These are phyloP conservation scores for Hyposoter didymator DNA, from an alignment of 2,888 invertebrate genomes.

Conservation along the genomic window DNA sequence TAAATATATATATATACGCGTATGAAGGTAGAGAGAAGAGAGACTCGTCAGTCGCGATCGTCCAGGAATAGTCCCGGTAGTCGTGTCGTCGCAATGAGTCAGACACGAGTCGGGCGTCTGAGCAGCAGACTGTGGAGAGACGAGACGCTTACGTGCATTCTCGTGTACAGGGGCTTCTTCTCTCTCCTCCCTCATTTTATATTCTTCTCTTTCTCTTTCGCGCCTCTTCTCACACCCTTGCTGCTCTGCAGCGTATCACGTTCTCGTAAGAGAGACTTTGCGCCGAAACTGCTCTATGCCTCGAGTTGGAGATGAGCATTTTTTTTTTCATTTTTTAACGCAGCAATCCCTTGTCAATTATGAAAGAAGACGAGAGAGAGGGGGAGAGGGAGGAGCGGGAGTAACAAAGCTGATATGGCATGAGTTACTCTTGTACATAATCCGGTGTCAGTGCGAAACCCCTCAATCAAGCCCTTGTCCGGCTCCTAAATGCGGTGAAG, in stretches of 20 bases:
- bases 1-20: not conserved
- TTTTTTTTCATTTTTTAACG: not conserved
- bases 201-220: conserved; percentile 11
- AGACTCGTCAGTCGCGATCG: conserved; percentile 42
- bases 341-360: not conserved
- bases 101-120: conserved; percentile 42
- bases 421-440: conserved; percentile 53
- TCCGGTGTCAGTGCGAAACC: conserved; percentile 59
- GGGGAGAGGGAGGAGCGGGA: not conserved
- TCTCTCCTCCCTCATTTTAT: conserved; percentile 32
- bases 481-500: conserved; percentile 42
- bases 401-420: conserved; percentile 28
- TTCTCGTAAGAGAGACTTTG: not conserved
- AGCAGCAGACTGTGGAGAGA: conserved; percentile 47
- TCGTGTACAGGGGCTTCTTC: conserved; percentile 42
- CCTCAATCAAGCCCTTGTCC: conserved; percentile 60
- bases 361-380: not conserved
- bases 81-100: conserved; percentile 51
- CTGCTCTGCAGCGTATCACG: conserved; percentile 5
- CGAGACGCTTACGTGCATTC: conserved; percentile 43
- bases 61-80: conserved; percentile 58
- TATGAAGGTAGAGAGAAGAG: conserved; percentile 32
- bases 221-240: conserved; percentile 13
- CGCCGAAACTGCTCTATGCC: not conserved
- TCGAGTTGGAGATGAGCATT: not conserved